phyloP scores from a whole-genome alignment of 1,140 invertebrate species.

The Camponotus vicinus region DNA sequence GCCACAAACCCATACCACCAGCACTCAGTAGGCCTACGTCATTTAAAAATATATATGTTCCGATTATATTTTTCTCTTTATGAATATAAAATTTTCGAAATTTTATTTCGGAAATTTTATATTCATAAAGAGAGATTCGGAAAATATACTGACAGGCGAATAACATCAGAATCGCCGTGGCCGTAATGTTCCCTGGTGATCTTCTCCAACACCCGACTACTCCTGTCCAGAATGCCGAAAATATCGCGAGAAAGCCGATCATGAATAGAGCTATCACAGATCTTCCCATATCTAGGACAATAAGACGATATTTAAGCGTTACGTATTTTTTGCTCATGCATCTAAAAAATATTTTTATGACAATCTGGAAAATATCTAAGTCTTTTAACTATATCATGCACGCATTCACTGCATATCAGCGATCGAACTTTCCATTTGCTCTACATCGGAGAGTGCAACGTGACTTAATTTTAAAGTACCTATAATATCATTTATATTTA shows the following conservation, averaged over 20 bases:
- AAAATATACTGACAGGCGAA: constrained; percentile 91
- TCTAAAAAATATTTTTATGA: background rate
- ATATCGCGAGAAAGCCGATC: constrained; percentile 94
- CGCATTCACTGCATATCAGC: background rate
- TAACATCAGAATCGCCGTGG: constrained; percentile 96
- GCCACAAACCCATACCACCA: constrained; percentile 97
- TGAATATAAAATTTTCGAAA: constrained; percentile 40
- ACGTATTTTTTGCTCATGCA: background rate
- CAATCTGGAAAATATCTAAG: background rate
- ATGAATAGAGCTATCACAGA: constrained; percentile 97
- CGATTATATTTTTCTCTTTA: background rate
- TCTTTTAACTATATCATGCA: background rate
- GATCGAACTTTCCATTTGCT: constrained; percentile 23
- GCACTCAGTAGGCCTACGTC: constrained; percentile 93
- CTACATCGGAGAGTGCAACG: background rate
- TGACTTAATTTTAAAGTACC: constrained; percentile 30
- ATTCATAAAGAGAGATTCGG: too few relatives aligned
- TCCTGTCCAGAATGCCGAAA: constrained; percentile 97
- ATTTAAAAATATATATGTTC: constrained; percentile 17
- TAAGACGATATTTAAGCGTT: background rate
- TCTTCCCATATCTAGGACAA: constrained; percentile 94
- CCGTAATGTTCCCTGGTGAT: constrained; percentile 96
- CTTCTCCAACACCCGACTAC: constrained; percentile 96
- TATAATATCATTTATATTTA: constrained; percentile 22
- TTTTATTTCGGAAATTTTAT: constrained; percentile 34